Evolutionary conservation across 2,797 vertebrate genomes (phyloP).

Genomic region (Danio jaintianensis): DNA sequence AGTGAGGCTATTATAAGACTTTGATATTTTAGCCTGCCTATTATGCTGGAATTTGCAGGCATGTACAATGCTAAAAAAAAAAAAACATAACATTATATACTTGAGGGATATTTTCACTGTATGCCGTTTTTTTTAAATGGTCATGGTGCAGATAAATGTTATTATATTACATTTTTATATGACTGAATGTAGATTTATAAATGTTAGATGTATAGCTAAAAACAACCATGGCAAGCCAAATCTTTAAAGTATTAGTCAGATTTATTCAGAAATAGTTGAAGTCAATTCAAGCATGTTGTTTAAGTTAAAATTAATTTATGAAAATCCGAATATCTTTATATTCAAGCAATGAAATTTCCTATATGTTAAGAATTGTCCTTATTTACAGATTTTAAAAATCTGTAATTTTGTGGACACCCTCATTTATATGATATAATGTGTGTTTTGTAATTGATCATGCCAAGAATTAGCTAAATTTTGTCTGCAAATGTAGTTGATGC

Average conservation of each 20-base stretch:
- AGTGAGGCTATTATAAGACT: conserved; percentile 54
- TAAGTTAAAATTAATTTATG: not conserved
- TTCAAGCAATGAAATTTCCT: not conserved
- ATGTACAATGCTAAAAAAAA: not conserved
- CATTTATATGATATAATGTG: not conserved
- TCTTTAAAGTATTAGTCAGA: not conserved
- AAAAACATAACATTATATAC: not conserved
- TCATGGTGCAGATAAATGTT: not conserved
- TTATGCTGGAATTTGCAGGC: conserved; percentile 2
- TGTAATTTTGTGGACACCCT: conserved; percentile 11
- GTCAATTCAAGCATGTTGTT: not conserved
- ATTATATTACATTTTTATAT: not conserved
- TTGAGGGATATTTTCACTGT: not conserved
- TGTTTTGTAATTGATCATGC: not conserved
- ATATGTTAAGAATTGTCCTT: not conserved
- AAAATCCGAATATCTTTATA: not conserved
- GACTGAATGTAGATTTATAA: not conserved
- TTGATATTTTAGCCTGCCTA: conserved; percentile 44
- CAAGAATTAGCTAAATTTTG: conserved; percentile 18
- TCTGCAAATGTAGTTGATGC: not conserved
- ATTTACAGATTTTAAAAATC: conserved; percentile 9
- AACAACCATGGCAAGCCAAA: not conserved
- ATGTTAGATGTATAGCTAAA: not conserved
- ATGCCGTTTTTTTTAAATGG: not conserved
- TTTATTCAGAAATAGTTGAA: not conserved